Evolutionary conservation across 2,888 invertebrate species (phyloP), one percentile per base, ranked within the genome.

Genomic region (Brassicogethes aeneus): DNA sequence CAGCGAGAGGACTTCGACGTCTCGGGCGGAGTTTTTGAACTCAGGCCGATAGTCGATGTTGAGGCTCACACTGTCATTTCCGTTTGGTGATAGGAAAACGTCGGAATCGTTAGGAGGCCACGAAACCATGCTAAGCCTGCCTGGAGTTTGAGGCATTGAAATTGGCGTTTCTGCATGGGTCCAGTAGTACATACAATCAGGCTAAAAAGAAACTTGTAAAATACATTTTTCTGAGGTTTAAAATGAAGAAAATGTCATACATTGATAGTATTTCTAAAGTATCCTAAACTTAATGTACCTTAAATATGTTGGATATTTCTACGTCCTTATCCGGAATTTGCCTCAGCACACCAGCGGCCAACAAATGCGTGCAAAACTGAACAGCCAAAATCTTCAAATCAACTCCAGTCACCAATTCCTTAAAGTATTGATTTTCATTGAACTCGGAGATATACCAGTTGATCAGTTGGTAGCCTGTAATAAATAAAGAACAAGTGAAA

Each of bases 111-210:
- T 64, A 31, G 84, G 83, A 0, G 88, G 86, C 87, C 88, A 87
- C 23, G 81, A 73, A 1, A 79, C 69, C 44, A 78, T 76, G 50
- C 82, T 80, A 36, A 90, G 70, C 59, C 82, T 77, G 37, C 87
- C 85, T 1, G 88, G 87, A 13, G 85, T 81, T 42, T 78, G 70
- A 23, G 85, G 79, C 47, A 80, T 75, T 36, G 77, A 71, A 29
- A 77, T 70, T 40, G 82, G 77, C 36, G 75, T 69, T 66, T 87
- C 87, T 48, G 84, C 83, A 63, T 88, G 85, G 15, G 87, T 78
- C 92, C 92, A 93, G 64, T 83, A 87, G 70, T 93, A 93, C 84
- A 90, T 89, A 60, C 86, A 76, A 68, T 85, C 88, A 43, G 88
- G 85, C 92, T 92, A 69, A 17, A 77, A 53, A 41, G 16, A 33